Percentiles rank a stretch among this genome's conserved stretches.
phyloP scores from a whole-genome alignment of 2,113 vertebrate species.

The Gasterosteus aculeatus region DNA sequence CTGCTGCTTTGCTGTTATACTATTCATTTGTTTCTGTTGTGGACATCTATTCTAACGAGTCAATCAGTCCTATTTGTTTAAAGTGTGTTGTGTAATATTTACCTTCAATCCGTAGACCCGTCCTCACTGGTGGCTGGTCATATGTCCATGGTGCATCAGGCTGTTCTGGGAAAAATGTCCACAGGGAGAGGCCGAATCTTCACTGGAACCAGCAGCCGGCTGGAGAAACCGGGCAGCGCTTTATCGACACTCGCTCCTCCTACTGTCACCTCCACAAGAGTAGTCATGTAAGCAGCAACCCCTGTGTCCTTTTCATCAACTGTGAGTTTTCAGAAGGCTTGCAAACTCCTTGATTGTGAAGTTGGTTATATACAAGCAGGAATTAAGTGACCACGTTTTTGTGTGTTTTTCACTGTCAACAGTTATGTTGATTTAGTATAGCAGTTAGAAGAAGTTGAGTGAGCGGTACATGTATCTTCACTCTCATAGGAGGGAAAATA shows the following conservation, averaged over 20 bases:
- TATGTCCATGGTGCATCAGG: conserved; percentile 70
- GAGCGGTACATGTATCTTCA: neutral
- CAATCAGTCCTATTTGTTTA: neutral
- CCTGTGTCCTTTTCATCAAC: neutral
- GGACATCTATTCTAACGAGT: neutral
- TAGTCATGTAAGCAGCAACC: conserved; percentile 72
- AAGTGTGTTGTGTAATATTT: neutral
- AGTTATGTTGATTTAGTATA: no score
- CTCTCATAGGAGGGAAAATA: neutral
- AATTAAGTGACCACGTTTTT: neutral
- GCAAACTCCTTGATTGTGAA: neutral
- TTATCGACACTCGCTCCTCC: conserved; percentile 56
- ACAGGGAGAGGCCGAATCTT: conserved; percentile 63
- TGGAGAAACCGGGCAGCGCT: conserved; percentile 51
- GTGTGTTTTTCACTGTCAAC: neutral
- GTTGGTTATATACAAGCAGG: neutral
- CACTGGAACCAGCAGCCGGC: conserved; percentile 49
- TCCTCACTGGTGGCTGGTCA: conserved; percentile 72
- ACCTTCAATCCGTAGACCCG: conserved; percentile 42
- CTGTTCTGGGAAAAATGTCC: conserved; percentile 57
- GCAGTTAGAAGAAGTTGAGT: no score
- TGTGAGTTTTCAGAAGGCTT: neutral
- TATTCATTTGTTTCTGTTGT: neutral
- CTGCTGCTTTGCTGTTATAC: neutral
- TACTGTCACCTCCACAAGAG: conserved; percentile 66